A percentile compares a stretch with the other conserved stretches of the same genome.
These are phyloP conservation scores for Drosophila bocki DNA, from an alignment of 1,140 invertebrate genomes.

Conservation along the genomic window DNA sequence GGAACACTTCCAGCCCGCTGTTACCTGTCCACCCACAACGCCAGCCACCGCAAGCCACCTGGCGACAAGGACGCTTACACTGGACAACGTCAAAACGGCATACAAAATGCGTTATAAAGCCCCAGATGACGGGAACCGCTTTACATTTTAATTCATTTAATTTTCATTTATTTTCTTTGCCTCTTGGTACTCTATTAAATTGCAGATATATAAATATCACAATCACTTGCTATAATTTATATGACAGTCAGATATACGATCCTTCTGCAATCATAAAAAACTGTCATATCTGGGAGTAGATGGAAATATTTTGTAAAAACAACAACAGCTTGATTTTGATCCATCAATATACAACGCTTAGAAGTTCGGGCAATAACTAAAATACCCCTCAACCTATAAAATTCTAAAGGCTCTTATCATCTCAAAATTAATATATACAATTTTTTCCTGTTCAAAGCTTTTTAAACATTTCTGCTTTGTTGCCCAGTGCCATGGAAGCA, in stretches of 20 bases:
- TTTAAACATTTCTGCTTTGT: neutral
- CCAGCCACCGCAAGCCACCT: slow-evolving; percentile 6
- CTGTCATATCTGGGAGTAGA: too few species aligned
- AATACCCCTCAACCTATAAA: neutral
- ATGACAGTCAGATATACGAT: too few species aligned
- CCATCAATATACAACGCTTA: too few species aligned
- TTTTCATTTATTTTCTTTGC: neutral
- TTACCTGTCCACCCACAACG: neutral
- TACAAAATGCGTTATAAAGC: neutral
- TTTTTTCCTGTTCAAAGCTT: neutral
- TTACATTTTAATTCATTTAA: neutral
- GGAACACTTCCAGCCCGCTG: slow-evolving; percentile 1
- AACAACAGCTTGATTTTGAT: too few species aligned
- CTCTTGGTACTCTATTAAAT: neutral
- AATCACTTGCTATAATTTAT: too few species aligned
- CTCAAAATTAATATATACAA: neutral
- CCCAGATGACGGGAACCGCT: neutral
- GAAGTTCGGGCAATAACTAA: too few species aligned
- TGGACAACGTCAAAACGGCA: neutral
- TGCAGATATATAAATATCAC: neutral
- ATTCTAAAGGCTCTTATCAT: neutral
- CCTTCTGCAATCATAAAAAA: too few species aligned
- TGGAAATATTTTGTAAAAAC: too few species aligned
- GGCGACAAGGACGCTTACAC: slow-evolving; percentile 24
- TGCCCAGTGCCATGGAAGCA: slow-evolving; percentile 18